Evolutionary conservation across 2,888 invertebrate genomes (phyloP).

Genomic region (Strigamia transsilvanica): DNA sequence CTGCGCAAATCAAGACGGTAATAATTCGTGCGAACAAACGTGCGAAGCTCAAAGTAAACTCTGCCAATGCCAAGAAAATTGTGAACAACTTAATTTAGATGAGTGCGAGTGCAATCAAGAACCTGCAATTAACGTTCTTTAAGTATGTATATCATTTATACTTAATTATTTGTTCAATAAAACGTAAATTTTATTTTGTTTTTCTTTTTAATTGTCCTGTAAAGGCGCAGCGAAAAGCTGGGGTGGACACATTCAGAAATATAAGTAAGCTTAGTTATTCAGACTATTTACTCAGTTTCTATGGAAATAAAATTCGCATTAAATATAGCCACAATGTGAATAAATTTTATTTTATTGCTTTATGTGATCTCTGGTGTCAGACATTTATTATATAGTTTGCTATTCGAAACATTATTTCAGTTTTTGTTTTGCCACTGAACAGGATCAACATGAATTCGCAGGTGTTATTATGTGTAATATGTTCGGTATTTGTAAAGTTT

Average conservation of each 20-base stretch:
- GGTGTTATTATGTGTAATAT: not conserved
- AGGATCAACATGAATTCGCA: not conserved
- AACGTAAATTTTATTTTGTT: too few species aligned
- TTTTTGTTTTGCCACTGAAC: not conserved
- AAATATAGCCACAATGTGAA: not conserved
- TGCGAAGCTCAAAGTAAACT: not conserved
- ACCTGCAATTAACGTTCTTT: too few species aligned
- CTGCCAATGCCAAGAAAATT: not conserved
- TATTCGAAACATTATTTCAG: not conserved
- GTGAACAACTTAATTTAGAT: not conserved
- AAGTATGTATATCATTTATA: too few species aligned
- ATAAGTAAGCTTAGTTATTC: too few species aligned
- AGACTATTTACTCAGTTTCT: not conserved
- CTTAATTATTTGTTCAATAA: too few species aligned
- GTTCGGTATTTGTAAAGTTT: not conserved
- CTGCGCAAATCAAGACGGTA: not conserved
- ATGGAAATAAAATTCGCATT: not conserved
- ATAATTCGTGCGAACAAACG: not conserved
- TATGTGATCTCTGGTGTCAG: not conserved
- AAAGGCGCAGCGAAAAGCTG: too few species aligned
- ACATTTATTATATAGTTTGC: not conserved
- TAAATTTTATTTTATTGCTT: not conserved
- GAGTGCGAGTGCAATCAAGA: not conserved
- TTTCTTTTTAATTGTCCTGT: too few species aligned
- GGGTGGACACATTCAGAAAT: too few species aligned